Evolutionary conservation across 2,888 invertebrate species (phyloP).

Genomic region (Thelaira solivaga): DNA sequence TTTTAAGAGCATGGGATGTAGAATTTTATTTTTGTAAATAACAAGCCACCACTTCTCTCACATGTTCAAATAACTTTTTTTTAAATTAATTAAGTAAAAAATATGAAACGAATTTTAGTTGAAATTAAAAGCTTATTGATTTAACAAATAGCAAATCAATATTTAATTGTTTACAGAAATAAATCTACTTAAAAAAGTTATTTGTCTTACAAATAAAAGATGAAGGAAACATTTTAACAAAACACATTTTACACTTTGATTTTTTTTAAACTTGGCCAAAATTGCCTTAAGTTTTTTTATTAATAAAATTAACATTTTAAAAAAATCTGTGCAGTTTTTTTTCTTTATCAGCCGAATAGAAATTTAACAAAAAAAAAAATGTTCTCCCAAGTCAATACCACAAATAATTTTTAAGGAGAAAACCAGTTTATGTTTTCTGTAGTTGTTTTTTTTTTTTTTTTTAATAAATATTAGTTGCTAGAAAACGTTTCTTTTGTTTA

Average conservation of each 20-base stretch:
- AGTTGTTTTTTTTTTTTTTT: no score
- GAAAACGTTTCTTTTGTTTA: conserved; percentile 21
- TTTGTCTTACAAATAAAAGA: conserved; percentile 14
- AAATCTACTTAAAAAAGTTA: not conserved
- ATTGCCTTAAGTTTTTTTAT: not conserved
- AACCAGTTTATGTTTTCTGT: conserved; percentile 30
- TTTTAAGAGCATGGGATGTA: not conserved
- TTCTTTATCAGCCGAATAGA: conserved; percentile 35
- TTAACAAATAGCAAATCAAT: conserved; percentile 52
- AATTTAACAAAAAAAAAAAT: conserved; percentile 19
- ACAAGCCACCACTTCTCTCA: conserved; percentile 18
- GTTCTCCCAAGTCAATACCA: conserved; percentile 29
- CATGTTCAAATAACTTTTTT: conserved; percentile 21
- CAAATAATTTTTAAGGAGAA: conserved; percentile 16
- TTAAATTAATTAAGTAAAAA: not conserved
- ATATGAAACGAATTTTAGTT: not conserved
- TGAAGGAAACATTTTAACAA: not conserved
- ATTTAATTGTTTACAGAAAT: conserved; percentile 35
- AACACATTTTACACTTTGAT: not conserved
- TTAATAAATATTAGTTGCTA: no score
- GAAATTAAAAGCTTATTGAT: conserved; percentile 27
- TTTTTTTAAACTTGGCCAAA: not conserved
- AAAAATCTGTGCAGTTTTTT: conserved; percentile 9
- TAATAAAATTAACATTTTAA: not conserved
- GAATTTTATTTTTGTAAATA: not conserved